A percentile compares a stretch with the other conserved stretches of the same genome.
Conservation (phyloP, 2,888 invertebrate species). For the Lepidocyrtoides sp. region DNA sequence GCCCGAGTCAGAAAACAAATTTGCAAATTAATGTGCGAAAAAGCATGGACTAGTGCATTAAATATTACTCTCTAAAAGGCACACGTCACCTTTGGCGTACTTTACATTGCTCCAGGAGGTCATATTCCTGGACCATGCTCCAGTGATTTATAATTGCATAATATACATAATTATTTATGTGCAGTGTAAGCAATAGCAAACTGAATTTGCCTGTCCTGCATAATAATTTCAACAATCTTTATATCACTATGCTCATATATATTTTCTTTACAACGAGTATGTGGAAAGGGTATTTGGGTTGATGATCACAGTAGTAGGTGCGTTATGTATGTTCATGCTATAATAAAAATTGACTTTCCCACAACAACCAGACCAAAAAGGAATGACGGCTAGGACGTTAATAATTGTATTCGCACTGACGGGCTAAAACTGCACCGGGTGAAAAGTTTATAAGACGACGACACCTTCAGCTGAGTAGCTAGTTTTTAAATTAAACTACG, state of each 20-base stretch:
- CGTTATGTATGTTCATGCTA: not conserved
- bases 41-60: too few species aligned
- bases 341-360: not conserved
- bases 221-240: slow-evolving; percentile 55
- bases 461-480: not conserved
- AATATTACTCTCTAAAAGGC: not conserved
- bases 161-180: not conserved
- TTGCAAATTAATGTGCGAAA: not conserved
- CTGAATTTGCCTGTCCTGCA: slow-evolving; percentile 50
- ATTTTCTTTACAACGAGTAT: slow-evolving; percentile 49
- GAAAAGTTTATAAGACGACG: not conserved
- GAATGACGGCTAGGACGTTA: not conserved
- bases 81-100: too few species aligned
- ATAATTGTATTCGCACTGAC: not conserved
- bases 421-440: not conserved
- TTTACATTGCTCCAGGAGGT: too few species aligned
- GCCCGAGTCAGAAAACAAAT: not conserved
- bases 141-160: slow-evolving; percentile 1
- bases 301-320: too few species aligned
- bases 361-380: not conserved
- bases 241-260: not conserved
- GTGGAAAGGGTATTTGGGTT: not conserved
- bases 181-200: not conserved
- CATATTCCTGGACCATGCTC: not conserved
- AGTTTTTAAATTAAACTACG: too few species aligned